These are phyloP conservation scores for Camponotus fellah DNA, from an alignment of 2,888 invertebrate genomes.

Conservation along the genomic window DNA sequence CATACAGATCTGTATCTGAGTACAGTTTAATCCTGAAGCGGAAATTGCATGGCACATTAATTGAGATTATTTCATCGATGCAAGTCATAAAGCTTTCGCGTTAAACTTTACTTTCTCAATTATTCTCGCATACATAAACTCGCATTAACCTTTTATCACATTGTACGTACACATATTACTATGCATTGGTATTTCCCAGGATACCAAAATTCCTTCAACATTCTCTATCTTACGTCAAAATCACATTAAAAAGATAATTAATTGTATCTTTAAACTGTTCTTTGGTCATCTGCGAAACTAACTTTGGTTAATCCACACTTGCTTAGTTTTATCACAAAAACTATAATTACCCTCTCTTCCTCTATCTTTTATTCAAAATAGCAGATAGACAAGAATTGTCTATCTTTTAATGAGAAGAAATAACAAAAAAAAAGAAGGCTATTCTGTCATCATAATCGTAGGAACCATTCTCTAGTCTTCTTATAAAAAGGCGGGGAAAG, in stretches of 20 bases:
- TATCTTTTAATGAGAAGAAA: conserved; percentile 9
- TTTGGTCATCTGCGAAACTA: conserved; percentile 63
- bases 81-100: conserved; percentile 48
- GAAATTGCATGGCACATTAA: conserved; percentile 66
- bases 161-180: conserved; percentile 55
- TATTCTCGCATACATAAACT: conserved; percentile 45
- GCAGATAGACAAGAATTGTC: background rate
- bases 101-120: conserved; percentile 59
- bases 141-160: conserved; percentile 59
- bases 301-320: conserved; percentile 55
- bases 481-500: background rate
- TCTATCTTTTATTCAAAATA: conserved; percentile 17
- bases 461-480: background rate
- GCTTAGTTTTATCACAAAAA: conserved; percentile 50
- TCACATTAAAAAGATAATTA: conserved; percentile 28
- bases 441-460: background rate
- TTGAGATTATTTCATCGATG: conserved; percentile 46
- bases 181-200: conserved; percentile 48
- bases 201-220: conserved; percentile 43
- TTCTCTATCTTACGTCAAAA: conserved; percentile 30
- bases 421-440: background rate
- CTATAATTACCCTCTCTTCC: conserved; percentile 7
- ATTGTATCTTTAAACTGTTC: conserved; percentile 52
- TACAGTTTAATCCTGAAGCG: conserved; percentile 29
- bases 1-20: background rate